Percentiles rank a stretch among this genome's conserved stretches.
These are phyloP conservation scores for Lynx canadensis DNA, from an alignment of 2,113 vertebrate genomes.

Conservation along the genomic window DNA sequence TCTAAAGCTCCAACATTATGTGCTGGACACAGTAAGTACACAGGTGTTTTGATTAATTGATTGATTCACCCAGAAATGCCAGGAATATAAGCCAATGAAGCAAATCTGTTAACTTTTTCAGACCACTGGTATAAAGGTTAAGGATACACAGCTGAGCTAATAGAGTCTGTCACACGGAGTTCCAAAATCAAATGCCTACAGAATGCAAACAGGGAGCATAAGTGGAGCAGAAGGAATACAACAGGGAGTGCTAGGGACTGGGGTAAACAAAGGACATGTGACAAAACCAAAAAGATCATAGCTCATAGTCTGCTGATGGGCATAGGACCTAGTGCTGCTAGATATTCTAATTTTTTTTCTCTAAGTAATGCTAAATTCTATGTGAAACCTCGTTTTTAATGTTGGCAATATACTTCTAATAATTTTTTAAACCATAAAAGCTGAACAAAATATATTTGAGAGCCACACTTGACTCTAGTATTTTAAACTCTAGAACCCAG, in stretches of 20 bases:
- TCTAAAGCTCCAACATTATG: not conserved
- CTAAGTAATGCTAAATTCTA: conserved; percentile 1
- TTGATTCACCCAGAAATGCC: not conserved
- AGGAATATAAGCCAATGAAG: not conserved
- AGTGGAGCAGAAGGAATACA: not conserved
- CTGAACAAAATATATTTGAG: not conserved
- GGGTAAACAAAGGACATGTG: not conserved
- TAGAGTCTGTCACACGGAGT: not conserved
- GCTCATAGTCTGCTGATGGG: not conserved
- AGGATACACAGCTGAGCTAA: not conserved
- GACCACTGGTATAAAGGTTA: not conserved
- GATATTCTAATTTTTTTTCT: not conserved
- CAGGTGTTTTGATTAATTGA: not conserved
- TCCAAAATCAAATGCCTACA: conserved; percentile 25
- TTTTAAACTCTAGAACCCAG: not conserved
- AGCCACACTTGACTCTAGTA: not conserved
- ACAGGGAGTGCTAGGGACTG: not conserved
- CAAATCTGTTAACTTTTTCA: not conserved
- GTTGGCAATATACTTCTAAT: not conserved
- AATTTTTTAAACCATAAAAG: not conserved
- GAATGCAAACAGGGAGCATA: not conserved
- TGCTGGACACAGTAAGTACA: not conserved
- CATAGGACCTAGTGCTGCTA: not conserved
- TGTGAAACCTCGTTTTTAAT: conserved; percentile 2
- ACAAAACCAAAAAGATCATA: not conserved